Conservation (phyloP, 92 coral and sea anemone species). For the Montipora capitata region DNA sequence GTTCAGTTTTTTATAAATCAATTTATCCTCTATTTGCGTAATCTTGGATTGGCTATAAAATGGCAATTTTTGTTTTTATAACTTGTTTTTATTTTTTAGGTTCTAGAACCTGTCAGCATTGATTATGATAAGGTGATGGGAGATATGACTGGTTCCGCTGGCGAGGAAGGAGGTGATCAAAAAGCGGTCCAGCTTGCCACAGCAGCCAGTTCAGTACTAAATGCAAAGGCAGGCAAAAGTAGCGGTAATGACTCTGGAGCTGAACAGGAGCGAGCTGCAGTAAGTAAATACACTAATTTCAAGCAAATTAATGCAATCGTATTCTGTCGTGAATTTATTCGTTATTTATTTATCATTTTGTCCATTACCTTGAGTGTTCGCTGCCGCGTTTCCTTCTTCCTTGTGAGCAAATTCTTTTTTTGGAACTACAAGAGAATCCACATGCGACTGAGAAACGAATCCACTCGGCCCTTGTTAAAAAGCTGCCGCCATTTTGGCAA, state of each 20-base stretch:
- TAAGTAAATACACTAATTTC: conserved; percentile 7
- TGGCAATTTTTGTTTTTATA: neutral
- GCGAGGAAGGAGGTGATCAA: conserved; percentile 82
- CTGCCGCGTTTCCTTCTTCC: neutral
- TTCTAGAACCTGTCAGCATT: conserved; percentile 76
- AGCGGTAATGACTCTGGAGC: conserved; percentile 63
- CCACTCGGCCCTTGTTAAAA: no score
- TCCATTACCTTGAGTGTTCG: neutral
- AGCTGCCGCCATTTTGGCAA: no score
- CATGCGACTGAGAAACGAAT: no score
- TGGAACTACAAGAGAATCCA: no score
- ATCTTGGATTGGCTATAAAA: neutral
- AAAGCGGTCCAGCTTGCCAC: conserved; percentile 86
- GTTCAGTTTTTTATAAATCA: no score
- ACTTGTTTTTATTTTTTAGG: conserved; percentile 38
- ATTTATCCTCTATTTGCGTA: no score
- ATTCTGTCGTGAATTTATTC: neutral
- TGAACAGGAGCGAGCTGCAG: conserved; percentile 76
- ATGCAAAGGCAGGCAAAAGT: conserved; percentile 73
- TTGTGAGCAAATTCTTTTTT: no score
- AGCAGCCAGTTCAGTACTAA: conserved; percentile 88
- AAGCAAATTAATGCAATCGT: neutral
- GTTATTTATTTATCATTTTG: neutral
- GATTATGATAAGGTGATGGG: conserved; percentile 83
- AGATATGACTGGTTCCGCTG: conserved; percentile 70